phyloP scores from a whole-genome alignment of 2,888 invertebrate genomes.

The Noctua comes region DNA sequence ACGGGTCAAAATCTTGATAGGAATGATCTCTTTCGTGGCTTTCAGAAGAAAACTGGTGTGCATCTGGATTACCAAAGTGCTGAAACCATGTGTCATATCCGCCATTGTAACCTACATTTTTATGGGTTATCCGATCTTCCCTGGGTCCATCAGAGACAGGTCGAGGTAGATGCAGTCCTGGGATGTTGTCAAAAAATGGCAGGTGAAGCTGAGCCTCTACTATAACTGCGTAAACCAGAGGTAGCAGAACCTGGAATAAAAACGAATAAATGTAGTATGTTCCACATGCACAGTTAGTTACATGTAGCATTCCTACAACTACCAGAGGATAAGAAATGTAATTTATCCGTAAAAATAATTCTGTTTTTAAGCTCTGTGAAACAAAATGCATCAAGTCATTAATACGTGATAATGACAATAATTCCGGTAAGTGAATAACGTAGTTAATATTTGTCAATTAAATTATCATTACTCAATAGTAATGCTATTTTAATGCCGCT shows the following conservation, averaged over 20 bases:
- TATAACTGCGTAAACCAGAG: conserved; percentile 34
- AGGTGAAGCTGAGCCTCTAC: conserved; percentile 22
- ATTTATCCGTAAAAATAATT: conserved; percentile 24
- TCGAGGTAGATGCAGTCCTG: background rate
- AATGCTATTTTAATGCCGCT: background rate
- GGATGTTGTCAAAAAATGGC: conserved; percentile 27
- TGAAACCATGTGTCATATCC: conserved; percentile 31
- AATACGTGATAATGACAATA: background rate
- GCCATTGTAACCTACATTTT: background rate
- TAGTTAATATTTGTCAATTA: background rate
- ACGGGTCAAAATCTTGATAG: conserved; percentile 24
- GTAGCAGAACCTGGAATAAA: conserved; percentile 57
- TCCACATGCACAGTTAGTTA: background rate
- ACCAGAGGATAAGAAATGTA: background rate
- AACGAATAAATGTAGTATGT: background rate
- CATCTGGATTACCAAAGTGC: conserved; percentile 31
- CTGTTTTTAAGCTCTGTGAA: background rate
- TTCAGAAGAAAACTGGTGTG: conserved; percentile 7
- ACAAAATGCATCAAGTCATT: background rate
- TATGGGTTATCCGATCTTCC: background rate
- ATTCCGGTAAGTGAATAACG: background rate
- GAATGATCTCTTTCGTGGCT: conserved; percentile 16
- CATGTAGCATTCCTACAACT: background rate
- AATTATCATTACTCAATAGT: background rate
- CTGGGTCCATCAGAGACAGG: background rate